phyloP scores from a whole-genome alignment of 1,140 invertebrate species.

The Drosophila mojavensis region DNA sequence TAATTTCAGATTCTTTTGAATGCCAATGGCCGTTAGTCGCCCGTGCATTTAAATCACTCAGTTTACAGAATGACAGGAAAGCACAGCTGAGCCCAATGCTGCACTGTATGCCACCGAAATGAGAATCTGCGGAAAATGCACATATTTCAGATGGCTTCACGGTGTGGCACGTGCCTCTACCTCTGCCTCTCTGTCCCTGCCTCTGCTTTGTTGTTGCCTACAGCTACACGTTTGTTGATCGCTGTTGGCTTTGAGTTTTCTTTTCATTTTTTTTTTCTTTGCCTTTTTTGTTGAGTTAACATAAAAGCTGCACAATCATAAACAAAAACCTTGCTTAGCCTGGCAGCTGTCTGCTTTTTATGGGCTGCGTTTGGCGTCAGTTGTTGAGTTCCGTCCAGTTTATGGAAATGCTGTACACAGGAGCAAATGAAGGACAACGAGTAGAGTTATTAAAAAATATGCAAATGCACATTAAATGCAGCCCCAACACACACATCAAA shows the following conservation, averaged over 20 bases:
- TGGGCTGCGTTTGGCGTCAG: conserved; percentile 35
- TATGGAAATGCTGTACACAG: conserved; percentile 35
- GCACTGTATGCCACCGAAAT: conserved; percentile 12
- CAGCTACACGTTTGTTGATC: conserved; percentile 27
- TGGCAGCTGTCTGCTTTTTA: conserved; percentile 69
- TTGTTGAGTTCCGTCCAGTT: conserved; percentile 31
- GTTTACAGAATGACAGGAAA: conserved; percentile 2
- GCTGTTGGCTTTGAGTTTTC: conserved; percentile 10
- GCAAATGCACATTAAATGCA: conserved; percentile 45
- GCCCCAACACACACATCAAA: conserved; percentile 9
- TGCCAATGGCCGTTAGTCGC: conserved; percentile 38
- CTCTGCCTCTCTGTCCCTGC: conserved; percentile 22
- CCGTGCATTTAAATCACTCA: conserved; percentile 65
- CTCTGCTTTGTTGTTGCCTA: conserved; percentile 24
- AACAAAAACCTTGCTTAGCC: conserved; percentile 66
- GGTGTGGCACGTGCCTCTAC: conserved; percentile 37
- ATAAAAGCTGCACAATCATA: conserved; percentile 64
- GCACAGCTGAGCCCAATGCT: conserved; percentile 1
- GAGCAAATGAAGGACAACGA: background rate
- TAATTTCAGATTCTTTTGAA: conserved; percentile 65
- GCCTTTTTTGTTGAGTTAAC: conserved; percentile 36
- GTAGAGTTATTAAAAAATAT: conserved; percentile 50
- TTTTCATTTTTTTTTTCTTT: background rate
- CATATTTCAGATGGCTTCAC: conserved; percentile 39
- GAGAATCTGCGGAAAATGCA: conserved; percentile 7